Conservation (phyloP, 2,797 vertebrate species). For the Dromococcyx pavoninus region DNA sequence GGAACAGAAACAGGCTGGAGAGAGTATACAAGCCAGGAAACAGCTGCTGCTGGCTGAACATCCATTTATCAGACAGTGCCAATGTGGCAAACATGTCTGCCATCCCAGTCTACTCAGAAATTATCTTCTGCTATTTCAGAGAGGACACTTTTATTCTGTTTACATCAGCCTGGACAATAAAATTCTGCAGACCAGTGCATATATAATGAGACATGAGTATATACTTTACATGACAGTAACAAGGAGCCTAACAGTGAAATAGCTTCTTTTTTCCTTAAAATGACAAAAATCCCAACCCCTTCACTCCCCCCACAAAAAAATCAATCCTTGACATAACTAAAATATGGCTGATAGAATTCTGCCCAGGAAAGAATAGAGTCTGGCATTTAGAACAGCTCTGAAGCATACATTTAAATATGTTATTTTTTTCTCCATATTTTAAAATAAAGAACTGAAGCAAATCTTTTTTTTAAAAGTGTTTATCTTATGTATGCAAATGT, state of each 20-base stretch:
- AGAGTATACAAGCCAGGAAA: slow-evolving; percentile 45
- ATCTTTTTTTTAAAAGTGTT: neutral
- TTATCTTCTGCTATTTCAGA: neutral
- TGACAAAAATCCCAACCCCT: neutral
- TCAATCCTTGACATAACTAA: neutral
- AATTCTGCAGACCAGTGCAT: neutral
- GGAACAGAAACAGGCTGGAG: slow-evolving; percentile 45
- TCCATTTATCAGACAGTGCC: neutral
- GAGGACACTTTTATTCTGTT: neutral
- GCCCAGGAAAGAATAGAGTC: neutral
- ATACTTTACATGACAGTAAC: neutral
- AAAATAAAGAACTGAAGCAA: neutral
- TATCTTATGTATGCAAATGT: neutral
- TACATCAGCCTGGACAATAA: neutral
- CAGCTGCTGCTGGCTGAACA: slow-evolving; percentile 55
- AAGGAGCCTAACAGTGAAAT: neutral
- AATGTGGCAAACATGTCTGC: neutral
- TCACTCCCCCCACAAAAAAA: neutral
- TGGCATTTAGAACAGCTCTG: neutral
- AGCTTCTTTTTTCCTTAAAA: neutral
- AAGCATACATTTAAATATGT: neutral
- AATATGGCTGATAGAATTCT: neutral
- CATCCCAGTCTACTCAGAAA: neutral
- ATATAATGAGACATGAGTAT: neutral
- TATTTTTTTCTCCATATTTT: neutral